A percentile compares a stretch with the other conserved stretches of the same genome.
Conservation (phyloP, 2,113 vertebrate genomes). For the Cinclus mexicanus region DNA sequence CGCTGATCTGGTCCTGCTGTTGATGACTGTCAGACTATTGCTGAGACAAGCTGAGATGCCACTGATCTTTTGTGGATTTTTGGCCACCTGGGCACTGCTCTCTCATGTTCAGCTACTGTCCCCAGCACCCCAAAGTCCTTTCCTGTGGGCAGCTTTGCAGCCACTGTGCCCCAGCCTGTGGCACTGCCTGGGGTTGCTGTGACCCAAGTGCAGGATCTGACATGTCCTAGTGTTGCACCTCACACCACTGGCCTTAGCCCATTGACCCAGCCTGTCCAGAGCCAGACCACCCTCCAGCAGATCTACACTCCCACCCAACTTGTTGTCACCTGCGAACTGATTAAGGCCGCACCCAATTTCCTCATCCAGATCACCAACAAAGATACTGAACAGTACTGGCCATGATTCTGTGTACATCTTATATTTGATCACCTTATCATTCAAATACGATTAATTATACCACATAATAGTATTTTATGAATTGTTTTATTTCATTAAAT, state of each 20-base stretch:
- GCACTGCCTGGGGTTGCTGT: not conserved
- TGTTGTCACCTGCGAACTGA: not conserved
- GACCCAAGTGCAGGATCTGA: not conserved
- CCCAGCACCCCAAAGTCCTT: not conserved
- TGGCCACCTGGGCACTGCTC: not conserved
- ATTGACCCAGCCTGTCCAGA: too few relatives aligned
- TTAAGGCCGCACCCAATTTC: fast-evolving
- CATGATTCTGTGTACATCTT: not conserved
- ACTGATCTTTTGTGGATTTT: not conserved
- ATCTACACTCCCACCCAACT: fast-evolving
- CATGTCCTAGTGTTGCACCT: not conserved
- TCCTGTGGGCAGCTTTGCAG: not conserved
- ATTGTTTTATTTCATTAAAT: not conserved
- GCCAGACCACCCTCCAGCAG: not conserved
- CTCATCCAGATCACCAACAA: not conserved
- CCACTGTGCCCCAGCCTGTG: not conserved
- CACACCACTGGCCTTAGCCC: fast-evolving
- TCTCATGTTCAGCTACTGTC: not conserved
- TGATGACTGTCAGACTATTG: not conserved
- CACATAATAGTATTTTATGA: fast-evolving
- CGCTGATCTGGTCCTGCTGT: not conserved
- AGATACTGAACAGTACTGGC: not conserved
- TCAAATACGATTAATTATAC: not conserved
- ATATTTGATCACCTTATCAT: not conserved
- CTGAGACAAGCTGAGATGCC: not conserved